Evolutionary conservation across 23 tunicate species (phyloP).

Genomic region (Styela plicata): DNA sequence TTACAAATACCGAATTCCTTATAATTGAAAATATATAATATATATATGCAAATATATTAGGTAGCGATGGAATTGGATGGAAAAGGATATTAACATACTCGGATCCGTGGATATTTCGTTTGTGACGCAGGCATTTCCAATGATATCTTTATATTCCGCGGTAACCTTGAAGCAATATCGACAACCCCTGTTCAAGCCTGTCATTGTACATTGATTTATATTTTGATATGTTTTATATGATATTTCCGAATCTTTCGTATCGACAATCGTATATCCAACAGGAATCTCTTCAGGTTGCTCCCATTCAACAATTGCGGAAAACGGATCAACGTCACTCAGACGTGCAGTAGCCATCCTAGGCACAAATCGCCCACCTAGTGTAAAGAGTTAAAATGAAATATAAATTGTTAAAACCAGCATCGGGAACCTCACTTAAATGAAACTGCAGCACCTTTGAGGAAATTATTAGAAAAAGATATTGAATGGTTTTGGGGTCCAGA

Average conservation of each 20-base stretch:
- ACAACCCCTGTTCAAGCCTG: background rate
- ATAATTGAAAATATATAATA: too few relatives aligned
- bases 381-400: background rate
- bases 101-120: background rate
- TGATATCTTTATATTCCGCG: background rate
- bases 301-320: background rate
- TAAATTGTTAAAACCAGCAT: too few relatives aligned
- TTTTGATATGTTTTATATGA: background rate
- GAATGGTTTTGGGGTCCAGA: too few relatives aligned
- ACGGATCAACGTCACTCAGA: background rate
- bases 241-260: background rate
- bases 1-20: too few relatives aligned
- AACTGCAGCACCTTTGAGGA: too few relatives aligned
- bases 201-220: background rate
- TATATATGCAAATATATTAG: too few relatives aligned
- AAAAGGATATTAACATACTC: too few relatives aligned
- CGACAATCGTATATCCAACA: background rate
- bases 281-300: background rate
- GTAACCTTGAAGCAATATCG: background rate
- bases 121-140: background rate
- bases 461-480: too few relatives aligned
- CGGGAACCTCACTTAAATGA: too few relatives aligned
- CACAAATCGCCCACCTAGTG: background rate
- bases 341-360: background rate
- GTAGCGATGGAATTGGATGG: too few relatives aligned